Percentiles rank a stretch among this genome's conserved stretches.
phyloP scores from a whole-genome alignment of 2,797 vertebrate species.

The Eutrigla gurnardus region DNA sequence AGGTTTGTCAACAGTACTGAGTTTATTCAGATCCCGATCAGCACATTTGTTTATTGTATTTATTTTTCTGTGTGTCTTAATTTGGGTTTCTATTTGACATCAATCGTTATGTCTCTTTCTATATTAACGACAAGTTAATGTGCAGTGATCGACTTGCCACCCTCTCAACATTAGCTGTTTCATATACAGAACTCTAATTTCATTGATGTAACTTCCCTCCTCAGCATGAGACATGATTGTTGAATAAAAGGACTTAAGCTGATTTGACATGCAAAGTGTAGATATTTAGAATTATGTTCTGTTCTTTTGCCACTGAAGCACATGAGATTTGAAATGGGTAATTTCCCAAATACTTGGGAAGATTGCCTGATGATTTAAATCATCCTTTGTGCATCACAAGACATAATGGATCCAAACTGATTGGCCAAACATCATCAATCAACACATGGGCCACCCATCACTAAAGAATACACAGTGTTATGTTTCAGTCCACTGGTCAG shows the following conservation, averaged over 20 bases:
- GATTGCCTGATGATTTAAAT: too few species aligned
- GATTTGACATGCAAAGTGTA: neutral
- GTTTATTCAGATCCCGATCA: neutral
- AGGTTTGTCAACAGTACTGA: neutral
- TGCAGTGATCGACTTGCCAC: neutral
- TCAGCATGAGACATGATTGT: neutral
- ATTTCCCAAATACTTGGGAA: neutral
- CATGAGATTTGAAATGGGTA: neutral
- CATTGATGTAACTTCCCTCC: neutral
- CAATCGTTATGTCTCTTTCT: neutral
- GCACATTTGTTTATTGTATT: neutral
- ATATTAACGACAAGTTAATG: slow-evolving; percentile 3
- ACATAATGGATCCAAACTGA: neutral
- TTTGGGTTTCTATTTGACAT: slow-evolving; percentile 7
- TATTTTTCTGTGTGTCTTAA: neutral
- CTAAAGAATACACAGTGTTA: neutral
- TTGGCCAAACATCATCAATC: neutral
- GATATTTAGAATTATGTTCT: neutral
- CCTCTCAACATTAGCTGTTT: neutral
- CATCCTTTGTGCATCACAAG: too few species aligned
- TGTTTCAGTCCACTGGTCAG: neutral
- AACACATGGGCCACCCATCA: neutral
- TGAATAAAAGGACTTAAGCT: neutral
- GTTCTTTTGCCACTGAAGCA: neutral
- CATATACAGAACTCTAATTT: neutral